A percentile compares a stretch with the other conserved stretches of the same genome.
phyloP scores from a whole-genome alignment of 1,140 invertebrate genomes.

The Aphaenogaster floridana region DNA sequence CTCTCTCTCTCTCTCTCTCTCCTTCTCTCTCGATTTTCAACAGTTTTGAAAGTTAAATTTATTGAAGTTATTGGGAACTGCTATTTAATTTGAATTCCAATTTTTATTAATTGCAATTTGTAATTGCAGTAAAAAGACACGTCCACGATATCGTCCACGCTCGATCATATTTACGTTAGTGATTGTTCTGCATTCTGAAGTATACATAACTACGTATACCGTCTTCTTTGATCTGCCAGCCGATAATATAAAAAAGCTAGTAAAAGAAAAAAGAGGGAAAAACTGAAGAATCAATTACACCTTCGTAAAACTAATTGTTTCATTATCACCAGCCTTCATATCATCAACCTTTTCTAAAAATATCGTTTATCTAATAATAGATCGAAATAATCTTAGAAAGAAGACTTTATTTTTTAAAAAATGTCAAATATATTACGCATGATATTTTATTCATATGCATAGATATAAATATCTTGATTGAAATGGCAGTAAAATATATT shows the following conservation, averaged over 20 bases:
- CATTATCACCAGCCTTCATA: background rate
- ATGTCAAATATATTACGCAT: background rate
- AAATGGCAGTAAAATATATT: constrained; percentile 3
- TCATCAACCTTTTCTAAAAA: background rate
- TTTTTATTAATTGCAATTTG: constrained; percentile 5
- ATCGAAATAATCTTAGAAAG: background rate
- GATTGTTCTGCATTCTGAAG: constrained; percentile 69
- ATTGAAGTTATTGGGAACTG: background rate
- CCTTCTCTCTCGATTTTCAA: background rate
- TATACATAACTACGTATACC: constrained; percentile 36
- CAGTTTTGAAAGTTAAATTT: background rate
- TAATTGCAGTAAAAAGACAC: background rate
- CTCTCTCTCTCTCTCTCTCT: background rate
- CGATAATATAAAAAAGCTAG: background rate
- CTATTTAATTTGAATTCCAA: background rate
- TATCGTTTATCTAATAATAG: background rate
- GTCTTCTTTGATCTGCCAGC: constrained; percentile 15
- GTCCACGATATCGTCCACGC: constrained; percentile 34
- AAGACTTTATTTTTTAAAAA: background rate
- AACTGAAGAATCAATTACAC: background rate
- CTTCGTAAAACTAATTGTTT: background rate
- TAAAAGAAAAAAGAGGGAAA: constrained; percentile 5
- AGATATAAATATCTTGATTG: background rate
- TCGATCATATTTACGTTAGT: constrained; percentile 58
- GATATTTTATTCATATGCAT: background rate